Conservation (phyloP, 2,888 invertebrate species). For the Fragum sueziense region DNA sequence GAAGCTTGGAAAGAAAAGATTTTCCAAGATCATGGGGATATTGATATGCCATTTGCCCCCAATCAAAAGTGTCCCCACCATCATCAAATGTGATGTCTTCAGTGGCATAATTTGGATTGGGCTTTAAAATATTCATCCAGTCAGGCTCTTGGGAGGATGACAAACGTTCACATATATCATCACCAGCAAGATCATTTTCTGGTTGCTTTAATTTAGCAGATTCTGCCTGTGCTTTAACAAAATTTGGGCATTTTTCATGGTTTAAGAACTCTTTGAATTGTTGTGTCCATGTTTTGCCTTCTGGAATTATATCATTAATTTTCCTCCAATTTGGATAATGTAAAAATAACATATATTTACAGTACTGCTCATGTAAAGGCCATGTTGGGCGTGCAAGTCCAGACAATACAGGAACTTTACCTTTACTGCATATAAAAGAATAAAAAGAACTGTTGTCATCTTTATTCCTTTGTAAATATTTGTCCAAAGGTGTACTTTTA, state of each 20-base stretch:
- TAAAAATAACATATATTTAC: slow-evolving; percentile 45
- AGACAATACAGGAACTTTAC: slow-evolving; percentile 51
- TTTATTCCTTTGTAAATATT: slow-evolving; percentile 42
- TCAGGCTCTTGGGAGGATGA: slow-evolving; percentile 45
- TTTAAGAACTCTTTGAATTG: slow-evolving; percentile 41
- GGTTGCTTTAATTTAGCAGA: slow-evolving; percentile 23
- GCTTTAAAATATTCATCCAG: slow-evolving; percentile 56
- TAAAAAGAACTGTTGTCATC: slow-evolving; percentile 49
- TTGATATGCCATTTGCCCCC: background rate
- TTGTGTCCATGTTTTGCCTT: slow-evolving; percentile 47
- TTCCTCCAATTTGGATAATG: slow-evolving; percentile 59
- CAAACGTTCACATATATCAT: background rate
- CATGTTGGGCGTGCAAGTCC: slow-evolving; percentile 50
- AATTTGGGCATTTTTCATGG: slow-evolving; percentile 44
- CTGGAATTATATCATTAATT: slow-evolving; percentile 56
- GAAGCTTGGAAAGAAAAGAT: no score
- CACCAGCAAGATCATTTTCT: background rate
- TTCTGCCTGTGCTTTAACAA: slow-evolving; percentile 56
- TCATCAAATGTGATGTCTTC: slow-evolving; percentile 47
- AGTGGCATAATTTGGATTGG: slow-evolving; percentile 27
- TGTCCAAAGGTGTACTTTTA: slow-evolving; percentile 53
- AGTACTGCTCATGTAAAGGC: slow-evolving; percentile 58
- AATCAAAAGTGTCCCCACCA: slow-evolving; percentile 51
- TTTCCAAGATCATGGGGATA: slow-evolving; percentile 42
- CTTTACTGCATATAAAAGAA: slow-evolving; percentile 41